Evolutionary conservation across 2,797 vertebrate genomes (phyloP), one percentile per base, ranked within the genome.

Genomic region (Nannoperca obscura): DNA sequence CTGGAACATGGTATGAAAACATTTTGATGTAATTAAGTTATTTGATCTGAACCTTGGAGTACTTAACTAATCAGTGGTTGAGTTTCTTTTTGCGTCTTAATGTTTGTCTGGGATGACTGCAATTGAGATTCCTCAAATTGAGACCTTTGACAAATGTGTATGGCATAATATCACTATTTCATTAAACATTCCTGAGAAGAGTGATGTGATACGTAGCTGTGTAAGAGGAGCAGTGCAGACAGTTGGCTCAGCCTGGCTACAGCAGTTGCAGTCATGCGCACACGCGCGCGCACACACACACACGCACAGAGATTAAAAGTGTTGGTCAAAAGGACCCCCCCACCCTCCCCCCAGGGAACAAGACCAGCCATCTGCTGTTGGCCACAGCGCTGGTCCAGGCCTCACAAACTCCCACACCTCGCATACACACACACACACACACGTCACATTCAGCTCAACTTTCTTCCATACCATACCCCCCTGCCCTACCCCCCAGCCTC

Each of bases 341-440:
- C 57, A 8, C 54, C 19, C 42, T 46, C 46, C 24, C 40, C 27
- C 42, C 44, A 71, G 82, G 81, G 79, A 84, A 85, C 74, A 65
- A 71, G 71, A 80, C 79, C 27, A 69, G 62, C 93, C 94, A 93
- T 93, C 94, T 94, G 93, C 88, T 89, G 82, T 81, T 61, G 79
- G 80, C 75, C 61, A 67, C 78, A 86, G 72, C 11, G 36, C 74
- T 71, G 54, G 62, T 68, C 74, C 76, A 76, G 68, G 44, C 80
- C 84, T 72, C 79, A 78, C 86, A 80, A 78, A 75, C 78, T 55
- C 70, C 19, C 57, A 49, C 82, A 80, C 52, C 27, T 17, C 69
- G 67, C 69, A 65, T 38, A 59, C 13, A 30, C 1, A 27, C 24
- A 27, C 24, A 27, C n/a, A 14, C 52, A 62, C 78, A 77, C 66